Base-by-base conservation (phyloP, 2,888 invertebrate genomes). In the Stratiomys singularior region DNA sequence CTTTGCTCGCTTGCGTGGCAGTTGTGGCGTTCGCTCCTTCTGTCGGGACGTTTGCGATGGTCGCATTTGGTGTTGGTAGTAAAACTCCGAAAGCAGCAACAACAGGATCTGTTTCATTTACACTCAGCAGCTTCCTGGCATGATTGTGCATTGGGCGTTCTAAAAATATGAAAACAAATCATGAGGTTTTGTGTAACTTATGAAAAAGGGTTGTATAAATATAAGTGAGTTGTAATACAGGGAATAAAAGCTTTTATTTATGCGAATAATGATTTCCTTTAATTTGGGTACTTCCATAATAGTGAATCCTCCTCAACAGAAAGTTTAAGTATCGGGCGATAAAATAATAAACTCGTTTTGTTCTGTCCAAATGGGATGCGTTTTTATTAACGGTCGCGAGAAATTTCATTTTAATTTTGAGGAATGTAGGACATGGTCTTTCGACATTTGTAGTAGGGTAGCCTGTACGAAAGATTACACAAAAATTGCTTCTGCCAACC, bases 101-200 rank as follows among this genome's bases (percentile, higher is more conserved):
- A 11, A 25, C 7, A 23, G 23, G 60, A 60, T 4, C 37, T 3
- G 58, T 23, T 21, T 74, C 58, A 37, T 58, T 74, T 37, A 74
- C 15, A 44, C 78, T 74, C 28, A 79, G 37, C 46, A 79, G 47
- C 25, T 76, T 78, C 58, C 78, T 78, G 18, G 72, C 72, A 37
- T 78, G 66, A 25, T 18, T 52, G 15, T 18, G 52, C 2, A 52
- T 52, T 18, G 52, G 52, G 18, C 15, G 52, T n/a, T n/a, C 52
- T 52, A 15, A 52, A 52, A 52, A 52, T 18, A 52, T 15, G 15
- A 9, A 52, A 9, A n/a, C 15, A 52, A 52, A n/a, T 52, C 52
- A 52, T 52, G 15, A 9, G 15, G 52, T 52, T 52, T 9, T 15
- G 3, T 4, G 4, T 52, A 52, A 5, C 37, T 5, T 37, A 52